Evolutionary conservation across 2,888 invertebrate species (phyloP).

Genomic region (Malthinus flaveolus): DNA sequence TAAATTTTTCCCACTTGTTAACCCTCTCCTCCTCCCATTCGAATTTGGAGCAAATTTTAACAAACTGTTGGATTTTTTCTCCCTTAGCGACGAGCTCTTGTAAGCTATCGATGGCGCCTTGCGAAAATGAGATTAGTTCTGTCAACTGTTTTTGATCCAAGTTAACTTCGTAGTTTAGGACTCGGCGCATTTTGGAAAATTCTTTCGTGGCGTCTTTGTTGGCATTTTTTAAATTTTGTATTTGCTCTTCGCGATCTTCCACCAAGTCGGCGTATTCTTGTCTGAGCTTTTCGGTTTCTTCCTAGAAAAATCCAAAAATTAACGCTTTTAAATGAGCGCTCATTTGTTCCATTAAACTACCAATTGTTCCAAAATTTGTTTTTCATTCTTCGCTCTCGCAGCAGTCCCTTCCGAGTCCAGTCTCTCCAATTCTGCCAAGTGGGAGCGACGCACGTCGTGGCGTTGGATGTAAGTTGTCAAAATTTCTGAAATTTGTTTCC

Average conservation of each 20-base stretch:
- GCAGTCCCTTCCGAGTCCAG: slow-evolving; percentile 47
- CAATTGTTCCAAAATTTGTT: slow-evolving; percentile 43
- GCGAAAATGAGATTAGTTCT: slow-evolving; percentile 48
- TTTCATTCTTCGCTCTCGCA: slow-evolving; percentile 45
- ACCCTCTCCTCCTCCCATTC: slow-evolving; percentile 61
- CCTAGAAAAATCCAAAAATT: slow-evolving; percentile 3
- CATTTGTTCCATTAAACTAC: too few relatives aligned
- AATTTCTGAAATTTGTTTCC: slow-evolving; percentile 45
- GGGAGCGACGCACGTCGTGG: slow-evolving; percentile 47
- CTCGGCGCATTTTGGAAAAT: slow-evolving; percentile 35
- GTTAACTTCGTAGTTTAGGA: slow-evolving; percentile 39
- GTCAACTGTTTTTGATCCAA: slow-evolving; percentile 40
- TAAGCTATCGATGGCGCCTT: slow-evolving; percentile 54
- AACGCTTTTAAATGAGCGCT: too few relatives aligned
- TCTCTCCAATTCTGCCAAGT: slow-evolving; percentile 48
- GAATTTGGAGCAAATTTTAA: slow-evolving; percentile 60
- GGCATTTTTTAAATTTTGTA: slow-evolving; percentile 36
- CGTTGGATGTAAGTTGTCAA: slow-evolving; percentile 43
- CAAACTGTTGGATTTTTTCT: slow-evolving; percentile 58
- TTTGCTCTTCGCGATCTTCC: slow-evolving; percentile 33
- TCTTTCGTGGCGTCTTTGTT: slow-evolving; percentile 31
- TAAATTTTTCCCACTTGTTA: slow-evolving; percentile 45
- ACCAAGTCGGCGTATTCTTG: slow-evolving; percentile 33
- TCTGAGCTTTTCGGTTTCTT: slow-evolving; percentile 38
- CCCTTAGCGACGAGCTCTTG: slow-evolving; percentile 55